phyloP scores from a whole-genome alignment of 2,113 vertebrate genomes.

The Saguinus imperator region DNA sequence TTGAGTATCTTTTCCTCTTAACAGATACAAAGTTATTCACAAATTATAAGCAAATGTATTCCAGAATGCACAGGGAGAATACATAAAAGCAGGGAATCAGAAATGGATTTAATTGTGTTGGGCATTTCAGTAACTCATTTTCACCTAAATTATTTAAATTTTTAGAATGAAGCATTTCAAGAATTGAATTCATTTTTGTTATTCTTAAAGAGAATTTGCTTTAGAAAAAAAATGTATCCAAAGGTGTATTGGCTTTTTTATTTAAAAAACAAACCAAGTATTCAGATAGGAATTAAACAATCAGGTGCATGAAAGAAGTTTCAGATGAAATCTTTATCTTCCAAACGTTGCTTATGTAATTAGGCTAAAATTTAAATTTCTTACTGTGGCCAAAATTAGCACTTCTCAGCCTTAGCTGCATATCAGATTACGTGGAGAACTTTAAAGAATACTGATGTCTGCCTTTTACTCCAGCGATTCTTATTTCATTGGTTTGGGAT shows the following conservation, averaged over 20 bases:
- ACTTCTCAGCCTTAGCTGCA: neutral
- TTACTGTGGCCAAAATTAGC: neutral
- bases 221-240: neutral
- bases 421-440: neutral
- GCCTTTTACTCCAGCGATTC: neutral
- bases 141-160: conserved; percentile 25
- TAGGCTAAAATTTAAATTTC: conserved; percentile 9
- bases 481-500: neutral
- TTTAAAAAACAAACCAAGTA: neutral
- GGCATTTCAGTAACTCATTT: conserved; percentile 1
- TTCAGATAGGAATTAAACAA: neutral
- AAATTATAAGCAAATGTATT: neutral
- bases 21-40: neutral
- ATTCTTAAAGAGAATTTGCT: neutral
- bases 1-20: neutral
- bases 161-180: neutral
- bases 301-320: neutral
- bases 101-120: neutral
- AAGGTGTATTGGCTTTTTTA: neutral
- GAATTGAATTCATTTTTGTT: conserved; percentile 4
- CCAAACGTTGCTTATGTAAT: neutral
- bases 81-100: neutral
- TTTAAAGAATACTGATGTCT: neutral
- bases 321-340: neutral
- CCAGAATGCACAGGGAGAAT: neutral